Evolutionary conservation across 35 echinoderm and acorn worm genomes (phyloP), one percentile per base, ranked within the genome.

Genomic region (Patiria miniata): DNA sequence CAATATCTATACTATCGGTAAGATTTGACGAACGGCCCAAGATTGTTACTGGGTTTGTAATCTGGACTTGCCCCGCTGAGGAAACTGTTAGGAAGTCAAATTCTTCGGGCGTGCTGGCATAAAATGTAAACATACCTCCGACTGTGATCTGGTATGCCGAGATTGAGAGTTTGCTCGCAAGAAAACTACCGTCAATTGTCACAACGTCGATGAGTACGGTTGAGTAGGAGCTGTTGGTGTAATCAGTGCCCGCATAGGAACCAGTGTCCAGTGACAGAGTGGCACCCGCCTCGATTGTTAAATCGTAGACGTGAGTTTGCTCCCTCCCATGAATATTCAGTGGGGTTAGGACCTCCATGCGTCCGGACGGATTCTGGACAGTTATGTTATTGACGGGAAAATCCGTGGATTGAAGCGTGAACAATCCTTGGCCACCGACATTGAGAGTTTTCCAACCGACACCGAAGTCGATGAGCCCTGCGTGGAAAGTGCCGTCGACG

Each of bases 401-500:
- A 83, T 81, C 80, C 9, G 37, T 32, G 15, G 40, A 39, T 58
- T 90, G 79, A 7, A 90, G 36, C 14, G 44, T 52, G 19, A 90
- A 44, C 23, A 36, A 53, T 52, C 88, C 88, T 52, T 83, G 33
- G 14, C 59, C 44, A 32, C 77, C 88, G 12, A 90, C 65, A 36
- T 19, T 52, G 51, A 90, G 58, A 32, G 29, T 83, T 18, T 77
- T 37, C 39, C 57, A 83, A 61, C 36, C 55, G 8, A 52, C 16
- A 19, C 83, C 90, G 5, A 87, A 34, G 16, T 68, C 19, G 2
- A 97, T 21, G 18, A 61, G 83, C n/a, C 89, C 86, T 55, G 90
- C 90, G 69, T 87, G 69, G 36, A 97, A 77, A 21, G 79, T 95
- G 6, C 93, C 93, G 34, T 84, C 38, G 8, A 95, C 81, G 1